These are phyloP conservation scores for Anhinga anhinga DNA, from an alignment of 2,113 vertebrate genomes.

Conservation along the genomic window DNA sequence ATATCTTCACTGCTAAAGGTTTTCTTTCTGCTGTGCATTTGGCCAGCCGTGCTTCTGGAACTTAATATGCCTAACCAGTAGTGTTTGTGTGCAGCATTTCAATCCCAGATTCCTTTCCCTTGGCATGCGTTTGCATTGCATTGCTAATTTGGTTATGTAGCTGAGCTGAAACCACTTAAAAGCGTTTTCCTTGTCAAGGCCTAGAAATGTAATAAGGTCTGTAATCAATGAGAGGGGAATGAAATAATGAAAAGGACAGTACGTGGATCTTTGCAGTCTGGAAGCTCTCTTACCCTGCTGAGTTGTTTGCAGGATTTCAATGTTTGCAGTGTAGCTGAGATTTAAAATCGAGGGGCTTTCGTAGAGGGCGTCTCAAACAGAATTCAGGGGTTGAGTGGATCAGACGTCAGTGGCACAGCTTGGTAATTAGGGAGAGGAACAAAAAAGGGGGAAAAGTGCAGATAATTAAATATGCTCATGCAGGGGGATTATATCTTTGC, in stretches of 20 bases:
- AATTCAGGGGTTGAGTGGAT: neutral
- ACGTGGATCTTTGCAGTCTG: neutral
- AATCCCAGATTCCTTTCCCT: neutral
- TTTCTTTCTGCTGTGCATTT: neutral
- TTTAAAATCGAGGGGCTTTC: neutral
- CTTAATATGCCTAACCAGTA: neutral
- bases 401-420: neutral
- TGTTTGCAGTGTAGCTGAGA: neutral
- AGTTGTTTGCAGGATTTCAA: neutral
- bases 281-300: neutral
- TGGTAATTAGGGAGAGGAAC: neutral
- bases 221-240: conserved; percentile 5
- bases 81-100: conserved; percentile 3
- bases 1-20: neutral
- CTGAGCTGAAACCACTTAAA: conserved; percentile 13
- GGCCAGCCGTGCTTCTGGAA: neutral
- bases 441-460: neutral
- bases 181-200: conserved; percentile 15
- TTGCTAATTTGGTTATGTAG: neutral
- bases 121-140: neutral
- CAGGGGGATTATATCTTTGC: neutral
- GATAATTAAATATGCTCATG: neutral
- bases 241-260: neutral
- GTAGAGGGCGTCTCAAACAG: neutral
- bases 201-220: neutral